phyloP scores from a whole-genome alignment of 2,113 vertebrate species.

The Condylura cristata region DNA sequence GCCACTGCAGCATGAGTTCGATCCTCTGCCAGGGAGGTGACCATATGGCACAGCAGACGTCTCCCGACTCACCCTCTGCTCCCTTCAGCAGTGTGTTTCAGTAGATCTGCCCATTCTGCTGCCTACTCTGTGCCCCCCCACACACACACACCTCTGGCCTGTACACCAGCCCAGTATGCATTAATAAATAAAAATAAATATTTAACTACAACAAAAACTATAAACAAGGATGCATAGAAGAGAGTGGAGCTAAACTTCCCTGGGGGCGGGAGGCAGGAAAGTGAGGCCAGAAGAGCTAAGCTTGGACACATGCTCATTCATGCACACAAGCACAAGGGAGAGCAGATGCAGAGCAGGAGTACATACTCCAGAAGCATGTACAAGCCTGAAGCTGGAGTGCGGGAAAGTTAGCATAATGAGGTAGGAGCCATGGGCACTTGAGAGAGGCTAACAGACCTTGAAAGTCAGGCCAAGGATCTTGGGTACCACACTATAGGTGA shows the following conservation, averaged over 20 bases:
- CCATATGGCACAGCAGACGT: too few species aligned
- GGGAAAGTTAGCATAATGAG: neutral
- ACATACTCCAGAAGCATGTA: neutral
- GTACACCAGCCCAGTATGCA: too few species aligned
- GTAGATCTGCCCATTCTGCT: too few species aligned
- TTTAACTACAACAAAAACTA: neutral
- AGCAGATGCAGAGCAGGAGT: neutral
- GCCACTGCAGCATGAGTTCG: too few species aligned
- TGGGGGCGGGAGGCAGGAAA: neutral
- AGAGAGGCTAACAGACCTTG: neutral
- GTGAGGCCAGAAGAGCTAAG: neutral
- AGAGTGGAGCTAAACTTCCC: neutral
- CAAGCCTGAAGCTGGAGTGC: neutral
- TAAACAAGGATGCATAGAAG: neutral
- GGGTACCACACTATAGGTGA: neutral
- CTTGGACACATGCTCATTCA: neutral
- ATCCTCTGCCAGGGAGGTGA: too few species aligned
- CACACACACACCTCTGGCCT: too few species aligned
- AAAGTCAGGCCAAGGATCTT: neutral
- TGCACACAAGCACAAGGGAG: rapidly evolving
- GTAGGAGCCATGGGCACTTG: neutral
- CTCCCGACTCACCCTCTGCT: too few species aligned
- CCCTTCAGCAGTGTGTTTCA: too few species aligned
- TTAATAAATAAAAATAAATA: too few species aligned
- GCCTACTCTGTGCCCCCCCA: too few species aligned